Evolutionary conservation across 1,140 invertebrate species (phyloP).

Genomic region (Trichonephila clavata): DNA sequence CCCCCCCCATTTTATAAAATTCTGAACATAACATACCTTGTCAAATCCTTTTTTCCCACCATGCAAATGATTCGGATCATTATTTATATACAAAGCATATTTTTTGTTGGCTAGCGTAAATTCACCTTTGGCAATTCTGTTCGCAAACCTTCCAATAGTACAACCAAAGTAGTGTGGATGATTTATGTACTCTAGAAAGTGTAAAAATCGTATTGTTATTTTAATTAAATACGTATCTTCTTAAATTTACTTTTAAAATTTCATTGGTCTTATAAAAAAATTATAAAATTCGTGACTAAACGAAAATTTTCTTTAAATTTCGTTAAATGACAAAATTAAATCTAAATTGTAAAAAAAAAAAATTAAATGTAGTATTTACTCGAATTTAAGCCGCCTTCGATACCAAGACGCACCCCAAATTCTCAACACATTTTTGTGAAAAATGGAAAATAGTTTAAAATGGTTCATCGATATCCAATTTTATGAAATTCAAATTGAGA

Average conservation of each 20-base stretch:
- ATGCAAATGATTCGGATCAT: constrained; percentile 89
- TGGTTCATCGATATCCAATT: too few relatives aligned
- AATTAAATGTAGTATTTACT: too few relatives aligned
- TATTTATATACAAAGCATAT: constrained; percentile 89
- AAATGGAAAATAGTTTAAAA: too few relatives aligned
- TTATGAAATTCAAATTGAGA: too few relatives aligned
- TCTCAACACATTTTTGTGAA: too few relatives aligned
- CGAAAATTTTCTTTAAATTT: too few relatives aligned
- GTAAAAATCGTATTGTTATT: not conserved
- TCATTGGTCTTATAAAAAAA: not conserved
- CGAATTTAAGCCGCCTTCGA: too few relatives aligned
- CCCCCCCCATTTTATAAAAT: too few relatives aligned
- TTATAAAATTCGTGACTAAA: too few relatives aligned
- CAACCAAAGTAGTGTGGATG: constrained; percentile 89
- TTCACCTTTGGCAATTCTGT: constrained; percentile 88
- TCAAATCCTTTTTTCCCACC: constrained; percentile 93
- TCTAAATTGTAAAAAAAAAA: too few relatives aligned
- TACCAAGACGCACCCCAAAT: too few relatives aligned
- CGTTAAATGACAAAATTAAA: too few relatives aligned
- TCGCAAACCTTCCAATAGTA: constrained; percentile 92
- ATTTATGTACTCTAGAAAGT: constrained; percentile 79
- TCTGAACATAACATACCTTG: constrained; percentile 83
- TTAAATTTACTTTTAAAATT: not conserved
- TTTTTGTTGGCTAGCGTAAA: constrained; percentile 87
- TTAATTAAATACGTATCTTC: not conserved